Conservation (phyloP, 1,140 invertebrate genomes). For the Marisa cornuarietis region DNA sequence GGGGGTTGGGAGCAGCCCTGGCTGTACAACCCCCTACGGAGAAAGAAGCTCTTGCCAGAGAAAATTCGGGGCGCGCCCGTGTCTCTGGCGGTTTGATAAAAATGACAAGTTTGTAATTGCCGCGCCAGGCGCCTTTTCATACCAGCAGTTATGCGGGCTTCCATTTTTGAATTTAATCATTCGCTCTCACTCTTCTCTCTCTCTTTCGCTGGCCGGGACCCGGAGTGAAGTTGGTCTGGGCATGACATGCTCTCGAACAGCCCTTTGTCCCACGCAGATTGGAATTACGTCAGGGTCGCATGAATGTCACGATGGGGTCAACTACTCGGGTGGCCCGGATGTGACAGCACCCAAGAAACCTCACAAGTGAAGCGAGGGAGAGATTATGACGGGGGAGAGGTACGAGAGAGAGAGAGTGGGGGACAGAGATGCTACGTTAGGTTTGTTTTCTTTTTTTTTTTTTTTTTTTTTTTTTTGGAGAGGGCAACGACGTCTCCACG, state of each 20-base stretch:
- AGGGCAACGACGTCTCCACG: no score
- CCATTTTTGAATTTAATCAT: constrained; percentile 24
- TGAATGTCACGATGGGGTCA: constrained; percentile 19
- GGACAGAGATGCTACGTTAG: neutral
- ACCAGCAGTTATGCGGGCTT: constrained; percentile 24
- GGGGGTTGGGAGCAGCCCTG: no score
- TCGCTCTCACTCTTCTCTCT: constrained; percentile 1
- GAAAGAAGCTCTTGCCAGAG: no score
- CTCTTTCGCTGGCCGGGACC: neutral
- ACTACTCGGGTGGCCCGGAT: constrained; percentile 20
- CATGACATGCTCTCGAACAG: constrained; percentile 19
- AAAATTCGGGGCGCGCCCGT: no score
- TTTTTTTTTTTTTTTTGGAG: no score
- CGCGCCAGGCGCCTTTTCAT: constrained; percentile 3
- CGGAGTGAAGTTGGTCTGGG: neutral
- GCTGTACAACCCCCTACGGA: no score
- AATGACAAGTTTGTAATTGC: constrained; percentile 27
- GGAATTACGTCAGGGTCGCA: constrained; percentile 27
- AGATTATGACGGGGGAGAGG: neutral
- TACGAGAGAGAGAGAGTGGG: neutral
- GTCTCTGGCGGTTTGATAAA: constrained; percentile 18
- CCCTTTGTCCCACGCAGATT: constrained; percentile 28
- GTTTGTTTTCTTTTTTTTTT: no score
- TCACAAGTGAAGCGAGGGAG: constrained; percentile 1
- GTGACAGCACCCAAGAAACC: constrained; percentile 5